Conservation (phyloP, 2,888 invertebrate species). For the Hyppa rectilinea region DNA sequence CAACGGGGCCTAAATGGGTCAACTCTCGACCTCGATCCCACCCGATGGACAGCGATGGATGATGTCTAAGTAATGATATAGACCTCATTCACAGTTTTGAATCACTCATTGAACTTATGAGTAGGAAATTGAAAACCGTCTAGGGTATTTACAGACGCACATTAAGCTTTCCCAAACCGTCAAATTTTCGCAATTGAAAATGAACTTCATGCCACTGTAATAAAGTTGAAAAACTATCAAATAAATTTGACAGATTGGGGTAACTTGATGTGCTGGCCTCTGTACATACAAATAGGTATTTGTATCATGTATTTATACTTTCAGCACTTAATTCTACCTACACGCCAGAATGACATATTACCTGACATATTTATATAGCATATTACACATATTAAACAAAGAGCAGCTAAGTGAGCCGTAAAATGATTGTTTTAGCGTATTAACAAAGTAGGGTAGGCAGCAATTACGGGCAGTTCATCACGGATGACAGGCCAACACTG, state of each 20-base stretch:
- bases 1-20: too few species aligned
- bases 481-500: slow-evolving; percentile 48
- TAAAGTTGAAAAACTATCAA: too few species aligned
- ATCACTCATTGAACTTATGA: background rate
- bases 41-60: background rate
- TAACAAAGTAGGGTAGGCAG: slow-evolving; percentile 54
- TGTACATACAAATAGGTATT: background rate
- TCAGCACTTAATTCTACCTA: slow-evolving; percentile 7
- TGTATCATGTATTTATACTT: background rate
- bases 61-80: background rate
- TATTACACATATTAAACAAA: slow-evolving; percentile 58
- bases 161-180: too few species aligned
- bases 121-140: background rate
- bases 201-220: too few species aligned
- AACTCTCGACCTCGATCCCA: background rate
- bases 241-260: too few species aligned
- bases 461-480: slow-evolving; percentile 67
- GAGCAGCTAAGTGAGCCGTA: slow-evolving; percentile 56
- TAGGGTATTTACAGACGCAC: too few species aligned
- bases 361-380: slow-evolving; percentile 34
- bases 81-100: background rate
- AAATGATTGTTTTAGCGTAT: slow-evolving; percentile 63
- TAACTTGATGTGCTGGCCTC: too few species aligned
- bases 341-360: slow-evolving; percentile 8
- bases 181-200: too few species aligned